Conservation (phyloP, 2,888 invertebrate genomes). For the Drosophila subquinaria region DNA sequence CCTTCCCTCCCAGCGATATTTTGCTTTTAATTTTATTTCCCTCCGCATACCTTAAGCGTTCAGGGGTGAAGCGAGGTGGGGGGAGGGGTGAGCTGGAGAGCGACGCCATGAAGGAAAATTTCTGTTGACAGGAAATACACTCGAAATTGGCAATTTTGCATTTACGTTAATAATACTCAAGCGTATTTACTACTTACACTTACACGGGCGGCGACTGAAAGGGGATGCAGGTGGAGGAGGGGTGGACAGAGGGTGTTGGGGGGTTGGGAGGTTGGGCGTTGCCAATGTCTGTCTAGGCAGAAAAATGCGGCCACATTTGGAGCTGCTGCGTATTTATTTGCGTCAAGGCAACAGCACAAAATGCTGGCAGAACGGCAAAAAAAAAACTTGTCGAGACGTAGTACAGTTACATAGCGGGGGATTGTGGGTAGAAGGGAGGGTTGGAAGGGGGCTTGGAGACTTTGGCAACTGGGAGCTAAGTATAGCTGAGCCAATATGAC, state of each 20-base stretch:
- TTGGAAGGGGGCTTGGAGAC: not conserved
- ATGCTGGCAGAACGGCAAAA: conserved; percentile 22
- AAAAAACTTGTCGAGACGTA: conserved; percentile 10
- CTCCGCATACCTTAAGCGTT: conserved; percentile 36
- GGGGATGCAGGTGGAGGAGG: not conserved
- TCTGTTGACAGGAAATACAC: conserved; percentile 86
- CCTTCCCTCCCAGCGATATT: conserved; percentile 30
- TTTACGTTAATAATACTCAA: conserved; percentile 85
- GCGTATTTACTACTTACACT: conserved; percentile 83
- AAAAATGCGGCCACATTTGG: conserved; percentile 59
- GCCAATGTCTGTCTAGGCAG: conserved; percentile 61
- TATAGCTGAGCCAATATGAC: conserved; percentile 83
- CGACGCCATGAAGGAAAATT: conserved; percentile 71
- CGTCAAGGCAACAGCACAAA: conserved; percentile 26
- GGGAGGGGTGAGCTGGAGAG: not conserved
- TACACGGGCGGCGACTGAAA: conserved; percentile 13
- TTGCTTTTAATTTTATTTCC: conserved; percentile 77
- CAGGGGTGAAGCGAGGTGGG: not conserved
- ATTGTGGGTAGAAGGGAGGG: not conserved
- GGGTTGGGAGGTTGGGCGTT: conserved; percentile 28
- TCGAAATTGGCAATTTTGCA: conserved; percentile 86
- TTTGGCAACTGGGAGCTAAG: conserved; percentile 44
- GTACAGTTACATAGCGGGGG: not conserved
- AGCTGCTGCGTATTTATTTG: conserved; percentile 43
- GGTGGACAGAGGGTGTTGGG: not conserved